Conservation (phyloP, 2,797 vertebrate species). For the Takifugu ocellatus region DNA sequence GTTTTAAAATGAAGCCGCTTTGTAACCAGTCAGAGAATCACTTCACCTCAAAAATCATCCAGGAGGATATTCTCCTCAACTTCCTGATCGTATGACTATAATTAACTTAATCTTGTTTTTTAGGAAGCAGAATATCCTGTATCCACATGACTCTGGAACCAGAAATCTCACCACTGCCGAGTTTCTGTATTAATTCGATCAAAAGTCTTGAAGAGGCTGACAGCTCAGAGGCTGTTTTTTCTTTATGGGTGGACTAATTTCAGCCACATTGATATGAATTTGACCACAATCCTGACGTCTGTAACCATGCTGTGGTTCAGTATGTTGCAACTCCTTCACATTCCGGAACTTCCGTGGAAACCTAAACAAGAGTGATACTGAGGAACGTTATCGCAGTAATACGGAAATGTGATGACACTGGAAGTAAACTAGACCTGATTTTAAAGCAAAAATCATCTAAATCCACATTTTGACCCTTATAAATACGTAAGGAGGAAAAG, state of each 20-base stretch:
- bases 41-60: neutral
- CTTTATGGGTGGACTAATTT: neutral
- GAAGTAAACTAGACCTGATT: too few relatives aligned
- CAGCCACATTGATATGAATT: neutral
- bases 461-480: too few relatives aligned
- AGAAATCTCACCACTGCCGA: too few relatives aligned
- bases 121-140: too few relatives aligned
- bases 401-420: too few relatives aligned
- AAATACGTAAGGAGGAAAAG: too few relatives aligned
- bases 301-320: neutral
- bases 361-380: too few relatives aligned
- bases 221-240: neutral
- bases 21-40: neutral
- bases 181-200: too few relatives aligned
- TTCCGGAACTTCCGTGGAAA: neutral
- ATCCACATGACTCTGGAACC: too few relatives aligned
- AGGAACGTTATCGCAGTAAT: too few relatives aligned
- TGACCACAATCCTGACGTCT: neutral
- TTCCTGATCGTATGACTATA: neutral
- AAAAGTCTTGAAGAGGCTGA: neutral
- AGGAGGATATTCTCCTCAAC: neutral
- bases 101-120: neutral
- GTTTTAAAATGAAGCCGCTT: neutral
- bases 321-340: neutral
- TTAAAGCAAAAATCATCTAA: too few relatives aligned